These are phyloP conservation scores for Channa argus DNA, from an alignment of 2,113 vertebrate genomes.

Conservation along the genomic window DNA sequence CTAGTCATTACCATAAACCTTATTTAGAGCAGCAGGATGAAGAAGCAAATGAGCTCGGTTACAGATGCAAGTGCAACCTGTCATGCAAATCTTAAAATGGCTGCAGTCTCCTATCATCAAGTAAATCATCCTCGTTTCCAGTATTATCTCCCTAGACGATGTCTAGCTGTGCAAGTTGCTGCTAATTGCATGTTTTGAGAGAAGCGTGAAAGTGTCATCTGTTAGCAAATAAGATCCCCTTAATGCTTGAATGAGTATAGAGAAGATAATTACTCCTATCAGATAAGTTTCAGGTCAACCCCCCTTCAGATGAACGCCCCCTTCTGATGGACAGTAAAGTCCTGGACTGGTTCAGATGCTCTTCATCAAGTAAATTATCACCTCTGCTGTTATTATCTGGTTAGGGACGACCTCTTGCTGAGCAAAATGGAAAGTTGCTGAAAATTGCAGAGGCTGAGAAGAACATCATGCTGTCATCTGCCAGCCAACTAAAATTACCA, in stretches of 20 bases:
- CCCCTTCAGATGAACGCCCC: not conserved
- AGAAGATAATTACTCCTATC: not conserved
- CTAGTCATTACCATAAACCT: no score
- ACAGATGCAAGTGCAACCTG: not conserved
- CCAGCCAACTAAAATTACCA: not conserved
- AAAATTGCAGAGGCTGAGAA: not conserved
- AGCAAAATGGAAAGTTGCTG: not conserved
- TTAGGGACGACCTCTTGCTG: not conserved
- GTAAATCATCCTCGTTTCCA: not conserved
- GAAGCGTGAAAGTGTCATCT: not conserved
- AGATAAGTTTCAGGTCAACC: not conserved
- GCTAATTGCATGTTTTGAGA: slow-evolving; percentile 14
- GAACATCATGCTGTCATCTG: not conserved
- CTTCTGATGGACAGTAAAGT: not conserved
- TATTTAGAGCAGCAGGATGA: no score
- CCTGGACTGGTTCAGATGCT: not conserved
- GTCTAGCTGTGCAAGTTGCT: not conserved
- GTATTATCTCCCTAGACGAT: not conserved
- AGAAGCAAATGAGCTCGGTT: not conserved
- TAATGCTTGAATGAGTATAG: not conserved
- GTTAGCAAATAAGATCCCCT: not conserved
- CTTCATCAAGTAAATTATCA: slow-evolving; percentile 7
- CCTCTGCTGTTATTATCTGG: not conserved
- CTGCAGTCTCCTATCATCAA: not conserved
- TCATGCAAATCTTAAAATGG: not conserved